Evolutionary conservation across 1,140 invertebrate genomes (phyloP), one percentile per base, ranked within the genome.

Genomic region (Drosophila navojoa): DNA sequence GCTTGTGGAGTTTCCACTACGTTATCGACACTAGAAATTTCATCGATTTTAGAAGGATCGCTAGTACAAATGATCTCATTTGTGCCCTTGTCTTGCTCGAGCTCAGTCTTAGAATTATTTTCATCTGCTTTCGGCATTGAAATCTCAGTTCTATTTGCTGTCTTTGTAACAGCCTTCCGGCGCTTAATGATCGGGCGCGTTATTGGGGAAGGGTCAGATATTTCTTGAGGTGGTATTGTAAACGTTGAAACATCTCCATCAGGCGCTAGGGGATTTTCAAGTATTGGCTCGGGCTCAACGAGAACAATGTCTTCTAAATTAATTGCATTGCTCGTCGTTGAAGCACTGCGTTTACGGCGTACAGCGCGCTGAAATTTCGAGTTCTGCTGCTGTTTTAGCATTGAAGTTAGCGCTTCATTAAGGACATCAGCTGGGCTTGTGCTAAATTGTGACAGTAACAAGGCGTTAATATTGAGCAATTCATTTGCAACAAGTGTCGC

Each of bases 271-370:
- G 35, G n/a, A 5, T 13, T 9, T 52, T 79, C 72, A 0, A 79
- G 22, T 15, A 55, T 50, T 5, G 84, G 70, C 52, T 86, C 79
- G 1, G 90, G 90, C 54, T 91, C 90, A 50, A 91, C 72, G 4
- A 91, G 61, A 29, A 90, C 76, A 57, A 91, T 87, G 45, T 91
- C 90, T 45, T 91, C 90, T 13, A 91, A 61, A 55, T 90, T 85
- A 3, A 76, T 19, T 7, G 49, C 13, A 49, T 50, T 53, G 38
- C 25, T 62, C 0, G 53, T 54, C 35, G 53, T 42, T 1, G 84
- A 80, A 5, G 47, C 52, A 67, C 76, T 90, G 7, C 77, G 68
- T 22, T 85, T 71, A 15, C 63, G 57, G 1, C 58, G 54, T 32
- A 16, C 50, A 25, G 69, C 38, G 0, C 69, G 59, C 15, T 77